A percentile compares a stretch with the other conserved stretches of the same genome.
Evolutionary conservation across 2,888 invertebrate genomes (phyloP).

Genomic region (Ophion slaviceki): DNA sequence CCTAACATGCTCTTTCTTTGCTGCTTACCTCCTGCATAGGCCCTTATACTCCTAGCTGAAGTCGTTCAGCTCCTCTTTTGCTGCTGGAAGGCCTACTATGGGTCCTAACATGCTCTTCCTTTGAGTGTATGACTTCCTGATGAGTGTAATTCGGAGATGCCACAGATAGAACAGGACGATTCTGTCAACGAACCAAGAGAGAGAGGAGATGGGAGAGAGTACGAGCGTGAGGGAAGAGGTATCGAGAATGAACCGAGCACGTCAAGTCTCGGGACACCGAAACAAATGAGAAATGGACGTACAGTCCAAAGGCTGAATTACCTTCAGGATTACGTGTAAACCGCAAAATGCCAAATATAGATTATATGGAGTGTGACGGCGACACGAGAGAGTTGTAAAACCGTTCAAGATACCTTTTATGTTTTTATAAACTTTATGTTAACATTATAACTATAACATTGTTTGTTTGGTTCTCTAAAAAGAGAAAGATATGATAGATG

Average conservation of each 20-base stretch:
- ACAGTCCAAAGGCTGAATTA: not conserved
- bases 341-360: not conserved
- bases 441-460: not conserved
- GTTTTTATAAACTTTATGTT: not conserved
- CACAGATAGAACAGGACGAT: no score
- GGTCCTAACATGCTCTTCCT: no score
- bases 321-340: not conserved
- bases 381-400: not conserved
- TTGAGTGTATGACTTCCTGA: no score
- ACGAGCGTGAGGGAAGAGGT: not conserved
- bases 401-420: not conserved
- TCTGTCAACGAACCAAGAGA: not conserved
- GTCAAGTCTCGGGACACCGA: conserved; percentile 1
- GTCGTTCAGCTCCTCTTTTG: no score
- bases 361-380: not conserved
- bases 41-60: no score
- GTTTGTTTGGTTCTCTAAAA: conserved; percentile 2
- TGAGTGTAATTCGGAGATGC: no score
- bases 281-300: conserved; percentile 2
- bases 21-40: no score
- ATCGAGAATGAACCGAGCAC: not conserved
- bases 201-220: conserved; percentile 1
- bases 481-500: conserved; percentile 1
- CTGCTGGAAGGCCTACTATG: no score
- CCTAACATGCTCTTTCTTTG: no score